Base-by-base conservation (phyloP, 1,140 invertebrate genomes). In the Oedothorax gibbosus region DNA sequence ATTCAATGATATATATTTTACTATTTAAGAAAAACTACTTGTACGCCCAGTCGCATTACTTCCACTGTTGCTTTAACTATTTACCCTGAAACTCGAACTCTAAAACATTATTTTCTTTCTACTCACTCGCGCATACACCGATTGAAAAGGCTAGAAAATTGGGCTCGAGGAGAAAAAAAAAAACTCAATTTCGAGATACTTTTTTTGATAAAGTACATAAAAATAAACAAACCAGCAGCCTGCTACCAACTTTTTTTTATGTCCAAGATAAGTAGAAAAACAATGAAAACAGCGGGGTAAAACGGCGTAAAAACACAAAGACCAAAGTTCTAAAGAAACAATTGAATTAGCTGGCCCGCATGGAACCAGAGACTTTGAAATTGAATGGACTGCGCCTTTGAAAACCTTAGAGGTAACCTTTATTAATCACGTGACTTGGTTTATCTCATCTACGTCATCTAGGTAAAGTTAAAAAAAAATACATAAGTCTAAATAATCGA, bases 341-440 rank as follows among this genome's bases (percentile, higher is more conserved):
- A 77, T 77, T 77, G 75, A 77, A 77, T 77, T 77, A 77, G 65
- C 75, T 64, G 60, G 75, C 75, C 75, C 57, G 75, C 75, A 77
- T 77, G 12, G 75, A 57, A 77, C 75, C 35, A 35, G 35, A 35
- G 35, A 35, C 35, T 35, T 35, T 35, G n/a, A 35, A 35, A 35
- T 35, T 35, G 35, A 35, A 35, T 35, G 1, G 35, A 35, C 35
- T 35, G 35, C 35, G 35, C 35, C 35, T 35, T 35, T 35, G 35
- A 5, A 35, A 35, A 35, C 5, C 35, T 2, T 35, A 35, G 35
- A 35, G 35, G 35, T 35, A 35, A 35, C 35, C 1, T 35, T 35
- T 5, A 35, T 35, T 35, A 35, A 35, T 35, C 35, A 35, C 35
- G 35, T 35, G 35, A 35, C 35, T 35, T 35, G 35, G 35, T 35